Percentiles rank a stretch among this genome's conserved stretches.
Conservation (phyloP, 1,140 invertebrate species). For the Ceratoteleas bidentatus region DNA sequence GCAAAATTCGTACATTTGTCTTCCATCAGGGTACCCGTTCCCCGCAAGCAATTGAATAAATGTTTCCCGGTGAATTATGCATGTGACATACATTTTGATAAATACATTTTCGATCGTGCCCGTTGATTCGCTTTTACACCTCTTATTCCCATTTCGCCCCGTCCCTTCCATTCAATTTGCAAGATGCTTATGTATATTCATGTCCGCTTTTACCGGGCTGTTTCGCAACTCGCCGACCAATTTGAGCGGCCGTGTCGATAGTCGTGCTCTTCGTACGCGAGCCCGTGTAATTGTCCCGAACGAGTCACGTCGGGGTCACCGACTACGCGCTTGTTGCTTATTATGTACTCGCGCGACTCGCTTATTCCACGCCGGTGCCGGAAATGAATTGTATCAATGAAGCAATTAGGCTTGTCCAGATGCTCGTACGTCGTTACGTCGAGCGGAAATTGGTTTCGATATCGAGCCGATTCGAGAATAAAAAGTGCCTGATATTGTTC, state of each 20-base stretch:
- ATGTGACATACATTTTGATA: too few relatives aligned
- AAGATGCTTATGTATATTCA: constrained; percentile 44
- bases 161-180: background rate
- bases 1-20: too few relatives aligned
- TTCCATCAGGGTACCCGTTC: too few relatives aligned
- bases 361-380: constrained; percentile 25
- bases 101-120: too few relatives aligned
- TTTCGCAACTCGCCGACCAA: constrained; percentile 32
- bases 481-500: constrained; percentile 10
- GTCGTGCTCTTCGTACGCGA: constrained; percentile 68
- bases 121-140: too few relatives aligned
- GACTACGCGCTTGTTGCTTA: constrained; percentile 18
- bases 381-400: constrained; percentile 55
- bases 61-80: too few relatives aligned
- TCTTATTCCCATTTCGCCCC: too few relatives aligned
- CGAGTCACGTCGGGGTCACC: constrained; percentile 21
- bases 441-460: constrained; percentile 23
- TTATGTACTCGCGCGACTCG: constrained; percentile 28
- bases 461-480: constrained; percentile 14
- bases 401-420: constrained; percentile 34
- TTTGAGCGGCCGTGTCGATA: constrained; percentile 52
- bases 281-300: constrained; percentile 67
- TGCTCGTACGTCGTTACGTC: constrained; percentile 17
- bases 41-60: too few relatives aligned
- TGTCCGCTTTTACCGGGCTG: constrained; percentile 28